Base-by-base conservation (phyloP, 2,888 invertebrate genomes). In the Marasmarcha lunaedactyla region DNA sequence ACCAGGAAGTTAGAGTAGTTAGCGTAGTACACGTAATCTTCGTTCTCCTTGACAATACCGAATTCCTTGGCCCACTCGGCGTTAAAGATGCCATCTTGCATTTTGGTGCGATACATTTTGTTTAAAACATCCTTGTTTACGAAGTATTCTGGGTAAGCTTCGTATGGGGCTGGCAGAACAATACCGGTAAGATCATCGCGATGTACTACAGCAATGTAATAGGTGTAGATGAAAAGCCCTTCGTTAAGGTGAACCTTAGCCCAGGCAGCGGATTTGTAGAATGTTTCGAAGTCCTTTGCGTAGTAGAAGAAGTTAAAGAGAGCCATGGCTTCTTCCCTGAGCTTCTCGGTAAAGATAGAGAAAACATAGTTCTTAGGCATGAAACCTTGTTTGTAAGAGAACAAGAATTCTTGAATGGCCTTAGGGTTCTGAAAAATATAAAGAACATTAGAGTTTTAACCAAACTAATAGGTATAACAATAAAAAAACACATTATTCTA, bases 141-240 rank as follows among this genome's bases (percentile, higher is more conserved):
- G 77, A 87, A 91, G 48, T 85, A 83, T 58, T 88, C 83, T 0
- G 91, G 90, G 50, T 85, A 73, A 20, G 89, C 71, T 76, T 91
- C 90, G 53, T 90, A 89, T n/a, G 87, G 77, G 1, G 90, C 87
- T 1, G 91, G 91, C 27, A 90, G 52, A 12, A 86, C 85, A 20
- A 90, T 61, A 39, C 85, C 83, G 37, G 71, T 65, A 40, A 85
- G 79, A 50, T 89, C 89, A 1, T 71, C 52, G 36, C 88, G 87
- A 51, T 89, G 88, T 14, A 86, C 55, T 5, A 86, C 60, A 30
- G 88, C 88, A 9, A 87, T 78, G 50, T 85, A 85, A 55, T 88
- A 74, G 2, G 87, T 77, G 55, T 90, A 89, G 2, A 86, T 58
- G 69, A 88, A 90, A 57, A 87, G 72, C 37, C 86, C 84, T 47